These are phyloP conservation scores for Brachypalpus laphriformis DNA, from an alignment of 2,888 invertebrate genomes.

Conservation along the genomic window DNA sequence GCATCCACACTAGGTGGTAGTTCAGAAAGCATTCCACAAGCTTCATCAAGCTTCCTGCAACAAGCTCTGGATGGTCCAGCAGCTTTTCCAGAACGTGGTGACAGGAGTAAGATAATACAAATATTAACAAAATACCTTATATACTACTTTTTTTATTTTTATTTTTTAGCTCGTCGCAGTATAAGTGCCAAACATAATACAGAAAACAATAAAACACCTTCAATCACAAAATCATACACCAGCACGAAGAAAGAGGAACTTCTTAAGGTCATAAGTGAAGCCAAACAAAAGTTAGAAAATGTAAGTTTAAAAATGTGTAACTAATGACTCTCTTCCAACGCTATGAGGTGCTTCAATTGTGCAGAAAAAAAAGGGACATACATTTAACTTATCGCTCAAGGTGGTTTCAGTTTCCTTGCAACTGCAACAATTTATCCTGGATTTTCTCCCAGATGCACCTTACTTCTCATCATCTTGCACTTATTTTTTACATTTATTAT, in stretches of 20 bases:
- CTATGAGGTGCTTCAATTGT: conserved; percentile 8
- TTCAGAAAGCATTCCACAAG: conserved; percentile 85
- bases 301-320: conserved; percentile 84
- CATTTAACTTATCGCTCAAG: not conserved
- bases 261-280: conserved; percentile 91
- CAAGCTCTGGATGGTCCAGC: conserved; percentile 82
- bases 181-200: conserved; percentile 86
- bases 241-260: conserved; percentile 87
- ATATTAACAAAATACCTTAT: not conserved
- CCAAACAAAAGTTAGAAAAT: conserved; percentile 92
- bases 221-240: conserved; percentile 82
- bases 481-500: conserved; percentile 18
- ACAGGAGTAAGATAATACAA: conserved; percentile 79
- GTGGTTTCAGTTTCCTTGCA: not conserved
- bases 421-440: not conserved
- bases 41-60: conserved; percentile 80
- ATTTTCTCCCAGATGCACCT: conserved; percentile 36
- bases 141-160: not conserved
- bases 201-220: conserved; percentile 80
- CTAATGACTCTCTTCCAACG: not conserved
- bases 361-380: not conserved
- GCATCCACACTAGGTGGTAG: conserved; percentile 89
- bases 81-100: conserved; percentile 80
- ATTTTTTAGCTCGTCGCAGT: conserved; percentile 84
- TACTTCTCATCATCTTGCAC: conserved; percentile 39